phyloP scores from a whole-genome alignment of 2,113 vertebrate species.

The Melanostigma gelatinosum region DNA sequence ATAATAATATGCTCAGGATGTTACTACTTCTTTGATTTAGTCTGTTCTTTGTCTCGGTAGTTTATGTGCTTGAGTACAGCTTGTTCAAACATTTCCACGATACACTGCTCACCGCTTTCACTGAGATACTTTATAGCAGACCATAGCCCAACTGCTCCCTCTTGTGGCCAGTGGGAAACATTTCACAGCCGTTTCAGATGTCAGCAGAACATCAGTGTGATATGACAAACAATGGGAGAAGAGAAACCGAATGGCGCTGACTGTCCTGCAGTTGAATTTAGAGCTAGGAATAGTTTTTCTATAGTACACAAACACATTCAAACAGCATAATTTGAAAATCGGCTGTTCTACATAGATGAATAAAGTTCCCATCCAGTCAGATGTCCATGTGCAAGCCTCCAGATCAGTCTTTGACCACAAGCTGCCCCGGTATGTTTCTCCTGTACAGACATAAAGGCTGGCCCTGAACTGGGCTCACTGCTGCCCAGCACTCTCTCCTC shows the following conservation, averaged over 20 bases:
- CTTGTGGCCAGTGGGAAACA: neutral
- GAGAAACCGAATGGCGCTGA: neutral
- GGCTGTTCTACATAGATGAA: no score
- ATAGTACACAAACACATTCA: neutral
- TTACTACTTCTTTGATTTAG: neutral
- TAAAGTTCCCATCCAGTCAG: neutral
- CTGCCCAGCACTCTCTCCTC: constrained; percentile 85
- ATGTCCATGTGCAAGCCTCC: neutral
- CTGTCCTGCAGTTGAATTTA: neutral
- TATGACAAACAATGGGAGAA: neutral
- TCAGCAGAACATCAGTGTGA: neutral
- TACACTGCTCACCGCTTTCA: neutral
- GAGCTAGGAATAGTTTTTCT: neutral
- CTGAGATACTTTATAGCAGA: neutral
- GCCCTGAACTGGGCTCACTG: constrained; percentile 83
- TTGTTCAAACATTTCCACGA: neutral
- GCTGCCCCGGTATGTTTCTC: neutral
- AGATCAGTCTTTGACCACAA: neutral
- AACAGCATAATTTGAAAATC: neutral
- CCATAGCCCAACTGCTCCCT: neutral
- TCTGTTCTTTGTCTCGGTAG: neutral
- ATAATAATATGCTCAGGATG: neutral
- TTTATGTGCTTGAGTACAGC: neutral
- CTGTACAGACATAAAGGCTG: constrained; percentile 87
- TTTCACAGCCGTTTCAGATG: neutral